These are phyloP conservation scores for Megaustenia siamemsis DNA, from an alignment of 2,888 invertebrate genomes.

Conservation along the genomic window DNA sequence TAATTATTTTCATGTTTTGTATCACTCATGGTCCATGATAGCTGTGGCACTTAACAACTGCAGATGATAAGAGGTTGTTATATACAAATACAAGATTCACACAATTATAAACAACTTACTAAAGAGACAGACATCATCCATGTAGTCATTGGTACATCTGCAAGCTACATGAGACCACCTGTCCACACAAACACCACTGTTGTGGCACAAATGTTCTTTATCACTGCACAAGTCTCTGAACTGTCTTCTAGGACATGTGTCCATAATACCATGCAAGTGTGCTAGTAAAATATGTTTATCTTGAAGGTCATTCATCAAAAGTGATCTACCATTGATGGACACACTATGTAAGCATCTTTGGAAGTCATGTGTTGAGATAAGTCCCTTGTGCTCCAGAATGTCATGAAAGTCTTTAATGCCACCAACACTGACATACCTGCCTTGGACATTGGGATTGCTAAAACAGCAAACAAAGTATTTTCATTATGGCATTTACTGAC, in stretches of 20 bases:
- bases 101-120: conserved; percentile 22
- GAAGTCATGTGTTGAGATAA: conserved; percentile 94
- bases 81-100: too few species aligned
- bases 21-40: too few species aligned
- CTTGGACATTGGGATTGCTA: conserved; percentile 38
- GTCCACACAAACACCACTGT: conserved; percentile 88
- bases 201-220: conserved; percentile 75
- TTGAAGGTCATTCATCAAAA: conserved; percentile 8
- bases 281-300: conserved; percentile 47
- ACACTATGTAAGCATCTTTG: conserved; percentile 96
- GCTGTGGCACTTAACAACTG: too few species aligned
- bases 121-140: conserved; percentile 82
- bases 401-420: conserved; percentile 92
- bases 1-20: too few species aligned
- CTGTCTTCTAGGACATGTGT: conserved; percentile 87
- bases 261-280: conserved; percentile 86
- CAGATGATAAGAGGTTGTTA: too few species aligned
- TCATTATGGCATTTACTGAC: too few species aligned
- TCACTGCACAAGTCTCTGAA: conserved; percentile 65
- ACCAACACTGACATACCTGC: conserved; percentile 86
- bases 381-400: conserved; percentile 91
- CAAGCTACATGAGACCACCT: conserved; percentile 90
- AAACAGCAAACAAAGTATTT: neutral
- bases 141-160: conserved; percentile 82
- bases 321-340: conserved; percentile 87